Evolutionary conservation across 2,797 vertebrate genomes (phyloP), one percentile per base, ranked within the genome.

Genomic region (Eurystomus glaucurus): DNA sequence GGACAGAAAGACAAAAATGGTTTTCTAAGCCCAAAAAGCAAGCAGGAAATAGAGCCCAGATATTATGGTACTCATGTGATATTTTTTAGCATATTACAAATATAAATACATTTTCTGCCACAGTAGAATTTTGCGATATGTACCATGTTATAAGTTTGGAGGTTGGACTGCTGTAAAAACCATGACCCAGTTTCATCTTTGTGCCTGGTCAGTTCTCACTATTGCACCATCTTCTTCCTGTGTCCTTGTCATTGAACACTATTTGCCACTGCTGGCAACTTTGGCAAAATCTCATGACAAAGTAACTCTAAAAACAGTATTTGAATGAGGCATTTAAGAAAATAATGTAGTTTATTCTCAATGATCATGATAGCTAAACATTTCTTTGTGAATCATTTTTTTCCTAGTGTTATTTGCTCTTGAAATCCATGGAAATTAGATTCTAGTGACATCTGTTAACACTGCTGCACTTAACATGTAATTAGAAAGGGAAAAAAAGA

Each of bases 371-470:
- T 64, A 89, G 65, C 81, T 87, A 92, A 94, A 81, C 17, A 69
- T 64, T 96, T 94, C 76, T 90, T 80, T 91, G 58, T 90, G 88
- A 95, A 87, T 90, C 37, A 64, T 3, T 89, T 89, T 91, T 85
- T 91, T 79, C 71, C 45, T 58, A 23, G 23, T 45, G 50, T 90
- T 94, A 92, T 94, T 96, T 93, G 61, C 71, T 85, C 75, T 96
- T 75, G 71, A 92, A 97, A 95, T 95, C 78, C 57, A 83, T 78
- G 64, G 75, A 70, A 94, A 85, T 96, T 94, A 64, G 78, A 70
- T 96, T 92, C 93, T 83, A 85, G 75, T 91, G 94, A 90, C 93
- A 96, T 95, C 93, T 97, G 93, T 93, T 96, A 96, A 93, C 92
- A 90, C 52, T 93, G 78, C 76, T 81, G 69, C 84, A 90, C 78